Evolutionary conservation across 2,113 vertebrate genomes (phyloP).

Genomic region (Cyphomyrus discorhynchus): DNA sequence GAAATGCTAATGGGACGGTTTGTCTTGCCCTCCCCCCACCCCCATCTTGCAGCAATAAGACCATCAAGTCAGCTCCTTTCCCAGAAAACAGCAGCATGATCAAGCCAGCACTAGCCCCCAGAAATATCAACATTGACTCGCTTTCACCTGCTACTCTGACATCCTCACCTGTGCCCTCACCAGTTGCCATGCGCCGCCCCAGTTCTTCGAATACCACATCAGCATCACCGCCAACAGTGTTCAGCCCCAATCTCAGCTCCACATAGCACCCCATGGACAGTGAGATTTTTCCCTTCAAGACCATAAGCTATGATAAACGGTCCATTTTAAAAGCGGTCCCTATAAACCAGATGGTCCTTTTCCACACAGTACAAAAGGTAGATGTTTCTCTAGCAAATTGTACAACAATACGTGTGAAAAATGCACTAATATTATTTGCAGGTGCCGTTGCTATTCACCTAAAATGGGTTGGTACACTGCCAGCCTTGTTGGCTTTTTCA

Average conservation of each 20-base stretch:
- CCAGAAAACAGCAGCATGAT: background rate
- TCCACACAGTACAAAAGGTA: background rate
- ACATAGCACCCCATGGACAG: background rate
- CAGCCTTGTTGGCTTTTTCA: background rate
- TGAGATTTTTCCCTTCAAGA: background rate
- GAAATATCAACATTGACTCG: background rate
- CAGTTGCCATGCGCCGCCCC: background rate
- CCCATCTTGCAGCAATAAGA: background rate
- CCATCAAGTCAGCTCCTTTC: background rate
- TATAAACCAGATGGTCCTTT: background rate
- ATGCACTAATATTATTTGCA: background rate
- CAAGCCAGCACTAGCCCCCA: background rate
- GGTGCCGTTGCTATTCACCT: background rate
- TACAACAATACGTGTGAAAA: background rate
- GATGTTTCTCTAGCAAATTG: background rate
- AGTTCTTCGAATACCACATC: background rate
- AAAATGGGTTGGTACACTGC: background rate
- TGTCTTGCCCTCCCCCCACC: background rate
- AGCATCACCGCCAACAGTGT: background rate
- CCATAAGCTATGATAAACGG: background rate
- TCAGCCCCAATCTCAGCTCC: background rate
- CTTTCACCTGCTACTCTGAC: background rate
- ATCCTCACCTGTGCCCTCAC: background rate
- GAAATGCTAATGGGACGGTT: background rate
- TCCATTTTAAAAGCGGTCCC: background rate